Conservation (phyloP, 2,888 invertebrate genomes). For the Limenitis camilla region DNA sequence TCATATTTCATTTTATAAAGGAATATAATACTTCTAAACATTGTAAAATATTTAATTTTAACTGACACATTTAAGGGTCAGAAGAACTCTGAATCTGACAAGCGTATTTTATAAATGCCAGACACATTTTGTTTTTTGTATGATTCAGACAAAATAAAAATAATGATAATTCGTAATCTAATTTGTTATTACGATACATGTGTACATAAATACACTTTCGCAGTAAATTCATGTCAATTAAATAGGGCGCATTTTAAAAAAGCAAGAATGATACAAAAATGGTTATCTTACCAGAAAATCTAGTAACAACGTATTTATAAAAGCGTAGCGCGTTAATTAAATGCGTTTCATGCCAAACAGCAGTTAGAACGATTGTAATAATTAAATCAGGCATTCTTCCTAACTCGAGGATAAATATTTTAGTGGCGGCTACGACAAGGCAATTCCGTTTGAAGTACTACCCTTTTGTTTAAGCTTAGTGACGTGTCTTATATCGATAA, state of each 20-base stretch:
- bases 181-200: too few relatives aligned
- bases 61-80: too few relatives aligned
- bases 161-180: too few relatives aligned
- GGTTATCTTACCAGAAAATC: constrained; percentile 19
- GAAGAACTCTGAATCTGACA: too few relatives aligned
- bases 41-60: too few relatives aligned
- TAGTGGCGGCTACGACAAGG: constrained; percentile 50
- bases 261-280: constrained; percentile 9
- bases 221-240: background rate
- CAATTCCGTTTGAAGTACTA: constrained; percentile 42
- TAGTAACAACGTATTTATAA: constrained; percentile 18
- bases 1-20: too few relatives aligned
- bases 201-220: too few relatives aligned
- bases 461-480: constrained; percentile 36
- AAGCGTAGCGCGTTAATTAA: constrained; percentile 18
- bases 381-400: constrained; percentile 60
- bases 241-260: background rate
- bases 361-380: constrained; percentile 54
- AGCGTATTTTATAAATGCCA: too few relatives aligned
- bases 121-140: too few relatives aligned
- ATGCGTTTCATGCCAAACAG: constrained; percentile 48
- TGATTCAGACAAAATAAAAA: too few relatives aligned
- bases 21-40: too few relatives aligned
- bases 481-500: constrained; percentile 11
- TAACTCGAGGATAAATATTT: constrained; percentile 51